Base-by-base conservation (phyloP, 35 echinoderm and acorn worm species). In the Apostichopus californicus region DNA sequence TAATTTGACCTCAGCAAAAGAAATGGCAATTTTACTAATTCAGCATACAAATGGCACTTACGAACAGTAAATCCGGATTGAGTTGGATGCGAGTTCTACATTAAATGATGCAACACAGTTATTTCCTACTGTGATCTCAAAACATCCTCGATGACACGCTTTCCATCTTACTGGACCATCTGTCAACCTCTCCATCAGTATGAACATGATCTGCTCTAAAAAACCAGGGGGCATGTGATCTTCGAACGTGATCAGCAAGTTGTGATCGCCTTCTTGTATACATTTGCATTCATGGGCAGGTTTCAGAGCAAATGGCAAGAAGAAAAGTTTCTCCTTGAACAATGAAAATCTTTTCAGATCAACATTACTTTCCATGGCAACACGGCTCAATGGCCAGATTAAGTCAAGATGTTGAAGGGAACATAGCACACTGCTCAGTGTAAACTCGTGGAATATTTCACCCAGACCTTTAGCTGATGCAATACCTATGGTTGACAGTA, bases 381-480 rank as follows among this genome's bases (percentile, higher is more conserved):
- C 17, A 24, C 17, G 10, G 57, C 81, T 85, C 81, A 85, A 85
- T 58, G 54, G 81, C 55, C 21, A 85, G 5, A 58, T 58, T 24
- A 85, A 58, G 9, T 55, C 54, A 56, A 85, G 56, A 5, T n/a
- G 20, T 17, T 24, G 17, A 8, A 85, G 81, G 1, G 17, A 85
- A n/a, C 55, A 59, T 23, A 85, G 17, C n/a, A 59, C 24, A 55
- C 56, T 58, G 54, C 0, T 4, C 22, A 58, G n/a, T 5, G 57
- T 55, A 85, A 57, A 85, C 20, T 85, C 81, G 55, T 85, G 55
- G 81, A 85, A 85, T 6, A 85, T 85, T 60, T 12, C 22, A 20
- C 15, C 17, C 11, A 85, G 81, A 58, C 57, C 18, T 17, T 20
- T 23, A 52, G 56, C n/a, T 20, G 81, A 85, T 52, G 81, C 81